Evolutionary conservation across 2,113 vertebrate genomes (phyloP).

Genomic region (Prolemur simus): DNA sequence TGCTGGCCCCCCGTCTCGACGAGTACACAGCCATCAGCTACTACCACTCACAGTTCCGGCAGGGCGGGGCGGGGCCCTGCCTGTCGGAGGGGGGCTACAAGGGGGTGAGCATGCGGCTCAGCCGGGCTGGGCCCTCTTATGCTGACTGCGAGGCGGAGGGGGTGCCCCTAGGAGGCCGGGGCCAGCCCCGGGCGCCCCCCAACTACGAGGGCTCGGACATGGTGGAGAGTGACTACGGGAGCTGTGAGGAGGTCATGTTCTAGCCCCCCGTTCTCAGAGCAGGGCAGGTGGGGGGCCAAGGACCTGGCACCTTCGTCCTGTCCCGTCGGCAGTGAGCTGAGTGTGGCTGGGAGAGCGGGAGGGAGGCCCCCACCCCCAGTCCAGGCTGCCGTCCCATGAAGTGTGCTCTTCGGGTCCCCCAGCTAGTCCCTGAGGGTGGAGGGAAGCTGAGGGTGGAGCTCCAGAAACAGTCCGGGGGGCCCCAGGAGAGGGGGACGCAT

Average conservation of each 20-base stretch:
- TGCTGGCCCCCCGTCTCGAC: conserved; percentile 90
- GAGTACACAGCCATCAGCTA: conserved; percentile 97
- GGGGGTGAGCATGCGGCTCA: conserved; percentile 93
- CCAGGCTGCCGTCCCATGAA: background rate
- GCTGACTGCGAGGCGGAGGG: conserved; percentile 85
- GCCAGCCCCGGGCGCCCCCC: conserved; percentile 75
- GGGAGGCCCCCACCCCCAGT: background rate
- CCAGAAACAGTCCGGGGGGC: background rate
- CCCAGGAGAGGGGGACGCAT: background rate
- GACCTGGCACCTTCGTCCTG: background rate
- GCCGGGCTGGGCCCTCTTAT: conserved; percentile 94
- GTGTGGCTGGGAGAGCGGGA: background rate
- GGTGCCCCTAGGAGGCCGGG: conserved; percentile 74
- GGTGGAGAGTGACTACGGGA: conserved; percentile 97
- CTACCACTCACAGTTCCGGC: conserved; percentile 89
- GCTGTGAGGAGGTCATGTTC: conserved; percentile 99
- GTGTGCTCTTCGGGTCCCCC: conserved; percentile 14
- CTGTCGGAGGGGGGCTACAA: conserved; percentile 87
- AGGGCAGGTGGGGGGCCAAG: background rate
- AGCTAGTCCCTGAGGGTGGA: background rate
- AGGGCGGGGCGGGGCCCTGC: conserved; percentile 85
- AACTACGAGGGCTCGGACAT: conserved; percentile 90
- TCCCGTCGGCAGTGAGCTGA: background rate
- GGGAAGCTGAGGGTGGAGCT: conserved; percentile 33
- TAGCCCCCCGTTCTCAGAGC: conserved; percentile 71